Evolutionary conservation across 2,888 invertebrate genomes (phyloP), one percentile per base, ranked within the genome.

Genomic region (Heteromyza rotundicornis): DNA sequence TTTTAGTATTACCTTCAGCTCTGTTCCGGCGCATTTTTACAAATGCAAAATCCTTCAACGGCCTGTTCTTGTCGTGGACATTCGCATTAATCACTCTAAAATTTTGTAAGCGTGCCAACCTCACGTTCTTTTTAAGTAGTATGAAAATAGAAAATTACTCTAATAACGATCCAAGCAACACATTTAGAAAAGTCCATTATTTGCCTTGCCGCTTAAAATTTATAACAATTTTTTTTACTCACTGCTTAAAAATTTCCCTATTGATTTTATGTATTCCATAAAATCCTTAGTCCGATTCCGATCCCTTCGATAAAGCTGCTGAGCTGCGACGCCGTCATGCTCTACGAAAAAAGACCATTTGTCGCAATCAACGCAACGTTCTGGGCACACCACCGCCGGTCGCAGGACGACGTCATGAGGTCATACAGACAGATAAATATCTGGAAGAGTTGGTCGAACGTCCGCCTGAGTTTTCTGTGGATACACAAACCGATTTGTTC

Each of bases 341-440:
- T 72, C 89, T 92, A 0, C 86, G 92, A 68, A 89, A 91, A 76
- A 88, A 90, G 66, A 89, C 73, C 52, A 64, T 77, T 24, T 74
- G 75, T 86, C 52, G 89, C 86, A 84, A 86, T 86, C 69, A 89
- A 85, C 76, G 86, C 80, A 74, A 84, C 84, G 73, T 84, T 2
- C 72, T 84, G 63, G 84, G 84, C 10, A 84, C 84, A 44, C 84
- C 84, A 35, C 84, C 84, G 1, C 82, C 84, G 1, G 91, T 94
- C 40, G 88, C 89, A 58, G 95, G 95, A 22, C 87, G 96, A 65
- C 89, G 89, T 57, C 95, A 95, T 84, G 93, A 92, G 73, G 90
- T 90, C 65, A 89, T 96, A 50, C 96, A 97, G 86, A 96, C 96
- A 1, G 96, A 96, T 68, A 86, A 89, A 73, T 95, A 92, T 80